These are phyloP conservation scores for Tetragonula clypearis DNA, from an alignment of 1,140 invertebrate species.

Conservation along the genomic window DNA sequence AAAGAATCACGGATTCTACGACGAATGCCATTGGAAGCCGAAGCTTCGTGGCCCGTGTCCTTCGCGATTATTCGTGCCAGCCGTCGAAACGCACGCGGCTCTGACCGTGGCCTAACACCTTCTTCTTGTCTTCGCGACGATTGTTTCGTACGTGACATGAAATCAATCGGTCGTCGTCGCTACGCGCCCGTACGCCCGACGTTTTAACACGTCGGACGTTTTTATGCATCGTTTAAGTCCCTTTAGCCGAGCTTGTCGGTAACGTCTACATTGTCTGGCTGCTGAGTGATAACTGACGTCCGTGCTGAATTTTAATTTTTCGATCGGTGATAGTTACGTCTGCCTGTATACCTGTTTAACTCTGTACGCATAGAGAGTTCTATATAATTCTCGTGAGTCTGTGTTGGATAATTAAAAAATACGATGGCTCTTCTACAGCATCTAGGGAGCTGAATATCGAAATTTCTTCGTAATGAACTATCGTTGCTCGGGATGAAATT, in stretches of 20 bases:
- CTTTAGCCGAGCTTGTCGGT: slow-evolving; percentile 1
- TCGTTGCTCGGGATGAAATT: too few species aligned
- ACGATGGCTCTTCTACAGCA: too few species aligned
- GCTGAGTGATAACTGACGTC: slow-evolving; percentile 17
- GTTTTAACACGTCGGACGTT: neutral
- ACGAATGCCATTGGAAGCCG: slow-evolving; percentile 53
- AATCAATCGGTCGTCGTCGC: neutral
- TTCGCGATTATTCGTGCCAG: neutral
- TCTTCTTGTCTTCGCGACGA: slow-evolving; percentile 35
- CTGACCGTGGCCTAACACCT: slow-evolving; percentile 37
- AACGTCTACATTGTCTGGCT: neutral
- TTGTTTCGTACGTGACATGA: slow-evolving; percentile 45
- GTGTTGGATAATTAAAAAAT: neutral
- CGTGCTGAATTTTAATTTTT: neutral
- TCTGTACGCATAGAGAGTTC: neutral
- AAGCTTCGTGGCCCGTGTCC: slow-evolving; percentile 20
- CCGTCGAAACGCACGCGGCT: slow-evolving; percentile 30
- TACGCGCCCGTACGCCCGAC: neutral
- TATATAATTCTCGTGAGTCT: neutral
- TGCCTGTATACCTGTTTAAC: neutral
- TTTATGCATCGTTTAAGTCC: slow-evolving; percentile 39
- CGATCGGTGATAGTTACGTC: neutral
- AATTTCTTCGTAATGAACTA: too few species aligned
- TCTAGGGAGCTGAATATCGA: too few species aligned
- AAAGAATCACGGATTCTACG: slow-evolving; percentile 48